Conservation (phyloP, 2,797 vertebrate species). For the Leuciscus waleckii region DNA sequence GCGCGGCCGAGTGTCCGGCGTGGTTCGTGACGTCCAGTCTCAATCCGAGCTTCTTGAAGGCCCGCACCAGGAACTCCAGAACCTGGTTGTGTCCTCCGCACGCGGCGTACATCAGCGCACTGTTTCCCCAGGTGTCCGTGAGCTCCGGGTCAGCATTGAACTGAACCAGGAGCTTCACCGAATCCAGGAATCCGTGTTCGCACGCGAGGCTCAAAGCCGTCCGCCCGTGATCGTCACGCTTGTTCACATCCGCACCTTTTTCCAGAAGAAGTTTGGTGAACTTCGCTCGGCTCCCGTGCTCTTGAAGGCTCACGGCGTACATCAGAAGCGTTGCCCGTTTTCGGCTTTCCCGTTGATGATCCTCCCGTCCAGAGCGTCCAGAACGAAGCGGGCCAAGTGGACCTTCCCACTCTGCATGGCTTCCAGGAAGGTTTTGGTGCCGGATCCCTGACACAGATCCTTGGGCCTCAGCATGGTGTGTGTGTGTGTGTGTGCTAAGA, state of each 20-base stretch:
- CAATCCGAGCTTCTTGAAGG: slow-evolving; percentile 89
- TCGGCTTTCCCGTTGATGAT: slow-evolving; percentile 90
- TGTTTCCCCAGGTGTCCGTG: slow-evolving; percentile 86
- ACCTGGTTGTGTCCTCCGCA: slow-evolving; percentile 85
- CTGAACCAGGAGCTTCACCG: slow-evolving; percentile 89
- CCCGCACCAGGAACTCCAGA: slow-evolving; percentile 88
- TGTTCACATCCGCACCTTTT: slow-evolving; percentile 87
- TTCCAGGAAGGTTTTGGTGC: slow-evolving; percentile 89
- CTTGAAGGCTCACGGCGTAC: slow-evolving; percentile 84
- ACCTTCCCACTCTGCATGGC: slow-evolving; percentile 90
- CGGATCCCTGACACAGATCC: slow-evolving; percentile 89
- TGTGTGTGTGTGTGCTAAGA: slow-evolving; percentile 63
- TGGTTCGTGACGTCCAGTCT: slow-evolving; percentile 84
- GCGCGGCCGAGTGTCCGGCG: slow-evolving; percentile 84
- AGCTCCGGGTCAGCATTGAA: slow-evolving; percentile 88
- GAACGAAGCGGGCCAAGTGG: slow-evolving; percentile 89
- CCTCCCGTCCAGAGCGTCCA: slow-evolving; percentile 89
- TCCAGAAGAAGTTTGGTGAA: slow-evolving; percentile 88
- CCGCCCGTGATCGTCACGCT: slow-evolving; percentile 85
- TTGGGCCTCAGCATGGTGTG: slow-evolving; percentile 85
- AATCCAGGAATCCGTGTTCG: slow-evolving; percentile 86
- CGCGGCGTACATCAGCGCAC: slow-evolving; percentile 88
- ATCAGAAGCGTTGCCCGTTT: slow-evolving; percentile 89
- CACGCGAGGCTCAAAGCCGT: slow-evolving; percentile 88
- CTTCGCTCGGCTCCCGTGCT: slow-evolving; percentile 79